phyloP scores from a whole-genome alignment of 2,888 invertebrate species.

The Rhagonycha fulva region DNA sequence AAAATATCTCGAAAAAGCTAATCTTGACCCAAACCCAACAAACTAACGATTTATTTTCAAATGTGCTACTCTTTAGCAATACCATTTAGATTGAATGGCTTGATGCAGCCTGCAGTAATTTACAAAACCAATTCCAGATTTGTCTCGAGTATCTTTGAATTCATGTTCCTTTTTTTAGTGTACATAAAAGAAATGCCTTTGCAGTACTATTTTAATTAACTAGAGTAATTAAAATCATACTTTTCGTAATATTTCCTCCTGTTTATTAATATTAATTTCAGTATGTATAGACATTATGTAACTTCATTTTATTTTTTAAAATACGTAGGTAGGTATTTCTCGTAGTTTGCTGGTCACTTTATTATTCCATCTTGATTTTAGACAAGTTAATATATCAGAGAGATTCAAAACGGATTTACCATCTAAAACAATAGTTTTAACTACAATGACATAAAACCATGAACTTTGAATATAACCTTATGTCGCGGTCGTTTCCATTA shows the following conservation, averaged over 20 bases:
- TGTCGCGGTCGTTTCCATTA: neutral
- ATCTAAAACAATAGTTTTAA: neutral
- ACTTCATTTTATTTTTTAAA: no score
- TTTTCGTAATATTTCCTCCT: neutral
- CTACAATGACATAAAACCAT: neutral
- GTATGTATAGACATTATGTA: no score
- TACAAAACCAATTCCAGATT: conserved; percentile 1
- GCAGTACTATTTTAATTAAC: neutral
- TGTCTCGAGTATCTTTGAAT: conserved; percentile 2
- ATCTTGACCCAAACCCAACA: neutral
- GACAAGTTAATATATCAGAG: neutral
- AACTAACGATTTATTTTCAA: neutral
- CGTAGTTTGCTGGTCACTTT: neutral
- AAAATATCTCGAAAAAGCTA: neutral
- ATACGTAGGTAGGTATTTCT: neutral
- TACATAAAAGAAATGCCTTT: neutral
- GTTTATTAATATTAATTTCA: neutral
- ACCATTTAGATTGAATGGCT: conserved; percentile 3
- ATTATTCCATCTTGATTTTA: neutral
- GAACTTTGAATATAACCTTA: neutral
- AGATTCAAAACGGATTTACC: neutral
- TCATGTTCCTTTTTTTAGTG: neutral
- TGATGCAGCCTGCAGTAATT: conserved; percentile 3
- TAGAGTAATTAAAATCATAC: neutral
- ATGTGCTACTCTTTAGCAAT: neutral